Evolutionary conservation across 1,140 invertebrate genomes (phyloP), one percentile per base, ranked within the genome.

Genomic region (Drosophila sulfurigaster): DNA sequence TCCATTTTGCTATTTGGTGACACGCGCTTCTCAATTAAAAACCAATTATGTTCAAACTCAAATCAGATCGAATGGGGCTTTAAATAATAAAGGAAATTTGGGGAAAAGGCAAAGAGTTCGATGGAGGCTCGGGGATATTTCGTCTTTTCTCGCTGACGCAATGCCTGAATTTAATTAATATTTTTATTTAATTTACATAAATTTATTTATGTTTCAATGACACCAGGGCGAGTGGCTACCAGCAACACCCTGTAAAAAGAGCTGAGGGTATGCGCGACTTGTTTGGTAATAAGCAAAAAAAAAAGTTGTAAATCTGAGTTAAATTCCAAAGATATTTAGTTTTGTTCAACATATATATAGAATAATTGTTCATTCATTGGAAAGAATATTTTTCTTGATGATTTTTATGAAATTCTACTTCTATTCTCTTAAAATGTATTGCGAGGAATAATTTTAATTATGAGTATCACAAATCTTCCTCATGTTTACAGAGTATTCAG

Each of bases 151-250:
- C 48, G 51, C 11, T 62, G 59, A 62, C 59, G 59, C 48, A 45
- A 62, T 49, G 70, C 35, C 66, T 73, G 72, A 82, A 88, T 83
- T 88, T 72, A 87, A 87, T 88, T 87, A 87, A 88, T 88, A 73
- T 79, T 86, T 86, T 86, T 79, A 78, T 88, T 79, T 82, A 80
- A 87, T 87, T 87, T 87, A 87, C 83, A 87, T 87, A 87, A 87
- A 88, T 88, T 88, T 87, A 88, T 88, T 83, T 83, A 88, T 88
- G 83, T 86, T 87, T 79, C 76, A 82, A 82, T 79, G 45, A 60
- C 64, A 78, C 59, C 75, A 11, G 10, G 10, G 35, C 32, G 7
- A 32, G 32, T 8, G 63, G 59, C 66, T 69, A 52, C 45, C 56
- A 57, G 35, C 13, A 15, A 41, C 41, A 41, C 54, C 54, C 16